Conservation (phyloP, 2,888 invertebrate species). For the Ormyrus nitidulus region DNA sequence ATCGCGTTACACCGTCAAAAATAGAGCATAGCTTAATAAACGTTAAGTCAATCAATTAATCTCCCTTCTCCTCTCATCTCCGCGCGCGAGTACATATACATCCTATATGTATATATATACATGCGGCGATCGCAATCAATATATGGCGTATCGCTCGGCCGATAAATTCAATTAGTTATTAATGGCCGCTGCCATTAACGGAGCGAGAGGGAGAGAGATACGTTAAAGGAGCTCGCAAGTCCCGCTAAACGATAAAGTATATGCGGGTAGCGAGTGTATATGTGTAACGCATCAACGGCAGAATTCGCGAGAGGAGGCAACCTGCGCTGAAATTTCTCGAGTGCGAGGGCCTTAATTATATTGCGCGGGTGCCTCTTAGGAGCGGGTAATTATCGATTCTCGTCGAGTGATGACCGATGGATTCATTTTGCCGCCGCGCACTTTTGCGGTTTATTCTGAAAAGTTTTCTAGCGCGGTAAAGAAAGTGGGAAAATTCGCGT, state of each 20-base stretch:
- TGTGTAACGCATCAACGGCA: constrained; percentile 2
- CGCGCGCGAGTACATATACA: no score
- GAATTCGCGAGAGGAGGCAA: constrained; percentile 21
- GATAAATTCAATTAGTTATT: constrained; percentile 71
- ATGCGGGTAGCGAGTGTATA: not conserved
- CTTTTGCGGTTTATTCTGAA: no score
- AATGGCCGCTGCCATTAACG: constrained; percentile 69
- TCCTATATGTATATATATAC: not conserved
- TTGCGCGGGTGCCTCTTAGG: constrained; percentile 16
- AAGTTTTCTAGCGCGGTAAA: no score
- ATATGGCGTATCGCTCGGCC: constrained; percentile 58
- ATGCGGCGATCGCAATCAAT: constrained; percentile 60
- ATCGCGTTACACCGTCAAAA: constrained; percentile 35
- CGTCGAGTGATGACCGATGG: not conserved
- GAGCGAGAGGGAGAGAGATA: constrained; percentile 22
- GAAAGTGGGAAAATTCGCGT: no score
- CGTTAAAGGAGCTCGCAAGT: constrained; percentile 34
- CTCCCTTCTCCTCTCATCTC: constrained; percentile 6
- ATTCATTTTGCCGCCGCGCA: constrained; percentile 21
- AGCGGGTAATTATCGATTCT: constrained; percentile 28
- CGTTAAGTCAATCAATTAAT: constrained; percentile 55
- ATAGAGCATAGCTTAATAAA: constrained; percentile 38
- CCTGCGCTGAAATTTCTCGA: constrained; percentile 9
- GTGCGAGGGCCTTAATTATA: constrained; percentile 29
- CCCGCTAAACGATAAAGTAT: constrained; percentile 36